Evolutionary conservation across 2,797 vertebrate species (phyloP).

Genomic region (Clamator glandarius): DNA sequence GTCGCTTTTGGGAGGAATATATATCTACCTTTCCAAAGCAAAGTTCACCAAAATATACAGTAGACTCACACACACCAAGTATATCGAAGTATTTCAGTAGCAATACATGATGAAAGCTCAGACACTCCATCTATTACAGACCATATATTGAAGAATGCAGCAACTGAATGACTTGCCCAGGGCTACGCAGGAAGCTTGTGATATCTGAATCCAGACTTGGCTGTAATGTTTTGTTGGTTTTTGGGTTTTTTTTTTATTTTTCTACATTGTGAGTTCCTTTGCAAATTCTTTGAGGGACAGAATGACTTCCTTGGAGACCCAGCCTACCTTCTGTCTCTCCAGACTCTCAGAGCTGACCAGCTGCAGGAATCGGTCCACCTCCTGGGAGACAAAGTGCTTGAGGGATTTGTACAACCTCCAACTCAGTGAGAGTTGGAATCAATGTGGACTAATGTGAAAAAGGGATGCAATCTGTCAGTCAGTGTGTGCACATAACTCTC

Average conservation of each 20-base stretch:
- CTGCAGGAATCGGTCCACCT: slow-evolving; percentile 17
- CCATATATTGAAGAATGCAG: not conserved
- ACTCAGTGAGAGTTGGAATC: slow-evolving; percentile 27
- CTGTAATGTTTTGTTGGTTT: not conserved
- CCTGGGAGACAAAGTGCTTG: slow-evolving; percentile 38
- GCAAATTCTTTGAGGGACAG: slow-evolving; percentile 40
- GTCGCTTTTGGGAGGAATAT: not conserved
- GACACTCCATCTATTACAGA: not conserved
- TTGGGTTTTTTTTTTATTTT: not conserved
- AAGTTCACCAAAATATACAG: not conserved
- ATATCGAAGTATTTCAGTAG: not conserved
- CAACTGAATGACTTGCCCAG: not conserved
- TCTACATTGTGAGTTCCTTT: not conserved
- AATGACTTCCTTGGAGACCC: not conserved
- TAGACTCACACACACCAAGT: not conserved
- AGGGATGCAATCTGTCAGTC: slow-evolving; percentile 10
- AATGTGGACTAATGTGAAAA: slow-evolving; percentile 34
- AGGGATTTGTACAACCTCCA: slow-evolving; percentile 37
- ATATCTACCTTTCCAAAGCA: not conserved
- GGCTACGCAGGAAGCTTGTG: not conserved
- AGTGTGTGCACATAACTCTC: not conserved
- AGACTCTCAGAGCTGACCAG: slow-evolving; percentile 39
- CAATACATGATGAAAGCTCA: not conserved
- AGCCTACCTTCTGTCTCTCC: slow-evolving; percentile 44
- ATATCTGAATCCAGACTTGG: not conserved